phyloP scores from a whole-genome alignment of 1,140 invertebrate genomes.

The Hetaerina americana region DNA sequence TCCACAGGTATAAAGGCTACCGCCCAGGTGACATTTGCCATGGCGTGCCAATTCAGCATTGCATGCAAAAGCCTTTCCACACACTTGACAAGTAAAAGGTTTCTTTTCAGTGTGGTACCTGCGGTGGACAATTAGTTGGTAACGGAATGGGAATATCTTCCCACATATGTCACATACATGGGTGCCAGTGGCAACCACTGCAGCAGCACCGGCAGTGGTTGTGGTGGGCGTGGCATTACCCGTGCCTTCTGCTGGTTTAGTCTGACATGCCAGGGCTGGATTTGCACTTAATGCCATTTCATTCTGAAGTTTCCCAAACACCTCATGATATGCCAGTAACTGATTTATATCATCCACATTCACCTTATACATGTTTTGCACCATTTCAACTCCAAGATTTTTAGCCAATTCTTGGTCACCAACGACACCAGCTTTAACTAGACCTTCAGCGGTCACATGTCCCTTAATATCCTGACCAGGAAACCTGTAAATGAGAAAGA shows the following conservation, averaged over 20 bases:
- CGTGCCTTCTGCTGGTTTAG: conserved; percentile 13
- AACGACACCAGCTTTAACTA: conserved; percentile 37
- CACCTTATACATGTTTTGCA: conserved; percentile 69
- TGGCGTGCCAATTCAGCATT: conserved; percentile 60
- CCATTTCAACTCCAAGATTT: conserved; percentile 49
- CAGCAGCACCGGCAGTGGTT: conserved; percentile 10
- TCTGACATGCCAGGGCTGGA: conserved; percentile 4
- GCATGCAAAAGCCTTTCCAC: conserved; percentile 64
- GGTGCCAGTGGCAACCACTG: conserved; percentile 29
- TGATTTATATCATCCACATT: conserved; percentile 73
- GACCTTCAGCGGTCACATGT: conserved; percentile 26
- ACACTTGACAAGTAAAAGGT: conserved; percentile 70
- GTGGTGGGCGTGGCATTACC: conserved; percentile 29
- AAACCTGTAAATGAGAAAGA: conserved; percentile 4
- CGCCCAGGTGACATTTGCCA: conserved; percentile 65
- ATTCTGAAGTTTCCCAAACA: conserved; percentile 66
- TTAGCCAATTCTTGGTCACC: conserved; percentile 50
- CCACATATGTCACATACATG: conserved; percentile 71
- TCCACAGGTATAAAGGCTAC: conserved; percentile 56
- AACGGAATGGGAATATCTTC: conserved; percentile 72
- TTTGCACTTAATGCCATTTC: conserved; percentile 29
- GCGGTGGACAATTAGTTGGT: conserved; percentile 71
- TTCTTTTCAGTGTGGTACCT: conserved; percentile 73
- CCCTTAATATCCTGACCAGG: conserved; percentile 27
- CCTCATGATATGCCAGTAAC: conserved; percentile 69